Percentiles rank a stretch among this genome's conserved stretches.
Conservation (phyloP, 2,888 invertebrate genomes). For the Nemurella pictetii region DNA sequence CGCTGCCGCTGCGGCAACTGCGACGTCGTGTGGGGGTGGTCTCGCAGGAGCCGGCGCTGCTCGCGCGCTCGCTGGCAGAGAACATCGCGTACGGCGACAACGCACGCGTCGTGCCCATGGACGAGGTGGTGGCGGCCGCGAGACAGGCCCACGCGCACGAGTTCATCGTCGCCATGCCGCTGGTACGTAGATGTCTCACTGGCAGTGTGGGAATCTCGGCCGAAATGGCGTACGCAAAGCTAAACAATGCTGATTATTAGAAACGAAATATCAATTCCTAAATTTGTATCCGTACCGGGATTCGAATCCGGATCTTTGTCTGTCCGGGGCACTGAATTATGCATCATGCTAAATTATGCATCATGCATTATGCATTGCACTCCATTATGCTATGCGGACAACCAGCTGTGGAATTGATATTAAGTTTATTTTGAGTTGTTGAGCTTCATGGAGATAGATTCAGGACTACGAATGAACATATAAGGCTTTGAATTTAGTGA, state of each 20-base stretch:
- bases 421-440: too few relatives aligned
- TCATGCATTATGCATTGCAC: not conserved
- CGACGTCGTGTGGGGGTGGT: conserved; percentile 50
- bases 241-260: not conserved
- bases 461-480: too few relatives aligned
- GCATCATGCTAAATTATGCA: not conserved
- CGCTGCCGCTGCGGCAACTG: conserved; percentile 29
- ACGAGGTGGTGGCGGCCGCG: conserved; percentile 52
- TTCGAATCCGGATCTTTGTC: not conserved
- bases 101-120: conserved; percentile 44
- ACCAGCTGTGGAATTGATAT: too few relatives aligned
- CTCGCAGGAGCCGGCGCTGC: conserved; percentile 56
- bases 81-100: conserved; percentile 49
- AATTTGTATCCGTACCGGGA: not conserved
- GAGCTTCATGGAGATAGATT: too few relatives aligned
- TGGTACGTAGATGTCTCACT: conserved; percentile 39
- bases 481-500: too few relatives aligned
- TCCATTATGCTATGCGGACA: not conserved
- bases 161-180: conserved; percentile 54
- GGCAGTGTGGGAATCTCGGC: not conserved
- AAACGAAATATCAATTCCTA: not conserved
- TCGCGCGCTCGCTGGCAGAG: conserved; percentile 57
- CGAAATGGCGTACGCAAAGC: not conserved
- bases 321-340: too few relatives aligned
- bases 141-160: conserved; percentile 56